These are phyloP conservation scores for Ranitomeya variabilis DNA, from an alignment of 2,113 vertebrate species.

Conservation along the genomic window DNA sequence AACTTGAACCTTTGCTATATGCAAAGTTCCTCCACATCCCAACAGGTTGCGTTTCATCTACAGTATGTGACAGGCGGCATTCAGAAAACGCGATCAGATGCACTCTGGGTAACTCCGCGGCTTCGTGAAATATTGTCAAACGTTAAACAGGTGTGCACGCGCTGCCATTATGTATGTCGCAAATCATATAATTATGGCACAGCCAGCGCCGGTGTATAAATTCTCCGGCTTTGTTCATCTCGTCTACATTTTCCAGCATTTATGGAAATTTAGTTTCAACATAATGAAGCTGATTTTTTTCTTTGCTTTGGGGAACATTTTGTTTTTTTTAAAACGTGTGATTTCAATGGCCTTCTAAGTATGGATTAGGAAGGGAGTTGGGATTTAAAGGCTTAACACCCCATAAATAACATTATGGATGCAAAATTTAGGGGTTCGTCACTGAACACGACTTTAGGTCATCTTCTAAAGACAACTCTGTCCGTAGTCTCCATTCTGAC, in stretches of 20 bases:
- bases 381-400: background rate
- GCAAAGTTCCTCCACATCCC: background rate
- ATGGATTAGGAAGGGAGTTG: background rate
- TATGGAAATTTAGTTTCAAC: conserved; percentile 41
- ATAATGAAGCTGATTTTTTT: conserved; percentile 28
- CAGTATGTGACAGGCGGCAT: background rate
- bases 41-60: background rate
- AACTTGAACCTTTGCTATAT: background rate
- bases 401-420: background rate
- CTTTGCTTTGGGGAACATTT: background rate
- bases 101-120: conserved; percentile 2
- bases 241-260: conserved; percentile 38
- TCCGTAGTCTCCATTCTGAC: no score
- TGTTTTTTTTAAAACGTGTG: background rate
- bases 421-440: no score
- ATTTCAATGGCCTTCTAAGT: background rate
- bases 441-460: no score
- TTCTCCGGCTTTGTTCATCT: conserved; percentile 30
- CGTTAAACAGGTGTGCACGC: conserved; percentile 41
- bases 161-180: conserved; percentile 37
- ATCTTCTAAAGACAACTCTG: background rate
- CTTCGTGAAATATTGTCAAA: conserved; percentile 23
- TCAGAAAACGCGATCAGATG: background rate
- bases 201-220: conserved; percentile 34
- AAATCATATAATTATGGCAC: conserved; percentile 54